Base-by-base conservation (phyloP, 92 coral and sea anemone genomes). In the Heteractis magnifica region DNA sequence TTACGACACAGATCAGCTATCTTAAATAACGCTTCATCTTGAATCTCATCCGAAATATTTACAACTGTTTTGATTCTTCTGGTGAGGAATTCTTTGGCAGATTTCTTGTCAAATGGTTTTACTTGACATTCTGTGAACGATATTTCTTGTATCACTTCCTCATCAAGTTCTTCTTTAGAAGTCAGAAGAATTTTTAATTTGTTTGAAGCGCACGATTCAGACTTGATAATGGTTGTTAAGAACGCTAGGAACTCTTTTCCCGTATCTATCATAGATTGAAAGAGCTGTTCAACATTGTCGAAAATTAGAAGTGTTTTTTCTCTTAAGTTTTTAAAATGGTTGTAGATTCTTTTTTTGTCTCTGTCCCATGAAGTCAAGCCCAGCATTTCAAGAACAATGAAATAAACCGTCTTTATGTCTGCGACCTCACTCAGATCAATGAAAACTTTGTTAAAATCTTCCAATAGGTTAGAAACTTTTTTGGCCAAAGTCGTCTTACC, bases 401-500 rank as follows among this genome's bases (percentile, higher is more conserved):
- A 53, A 65, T 83, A 79, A 49, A 88, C 65, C 4, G 52, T 75
- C 8, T 19, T 65, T 81, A 79, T 72, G 0, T 85, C 82, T 56
- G 58, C 79, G 12, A 81, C 72, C 53, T 79, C 82, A 64, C 89
- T 88, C n/a, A 88, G 70, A 68, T 88, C 91, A 52, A 85, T 52
- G 10, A 56, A 68, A 8, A 12, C 11, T 52, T 18, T 52, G 18
- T 58, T 7, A 64, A 80, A 80, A 14, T 58, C 82, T 6, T 62
- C 64, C 16, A 83, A 44, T 9, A 34, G 48, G 21, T 56, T 41
- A 8, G 55, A 76, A 26, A 60, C 49, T 19, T 79, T 81, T 50
- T 76, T 71, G 8, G 96, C 96, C 51, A 92, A 80, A 0, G 87
- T 88, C 62, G 96, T 92, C 64, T 92, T 92, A 23, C 96, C 96